Evolutionary conservation across 2,113 vertebrate genomes (phyloP), one percentile per base, ranked within the genome.

Genomic region (Macroglossus sobrinus): DNA sequence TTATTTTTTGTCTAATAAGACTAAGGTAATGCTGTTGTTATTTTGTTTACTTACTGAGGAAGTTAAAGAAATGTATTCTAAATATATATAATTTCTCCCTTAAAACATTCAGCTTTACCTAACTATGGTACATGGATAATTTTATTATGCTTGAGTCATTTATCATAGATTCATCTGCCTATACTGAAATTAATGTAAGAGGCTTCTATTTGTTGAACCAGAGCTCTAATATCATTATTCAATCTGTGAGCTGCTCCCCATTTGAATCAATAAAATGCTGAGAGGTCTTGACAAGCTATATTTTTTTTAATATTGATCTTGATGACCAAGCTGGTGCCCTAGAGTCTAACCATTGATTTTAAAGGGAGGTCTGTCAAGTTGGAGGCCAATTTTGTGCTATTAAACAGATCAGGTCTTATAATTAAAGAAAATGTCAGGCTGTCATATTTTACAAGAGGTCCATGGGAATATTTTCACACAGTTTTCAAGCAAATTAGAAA

Each of bases 291-390:
- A 97, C 97, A 98, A 97, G 94, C 92, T 96, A 5, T 93, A 98
- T 98, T 98, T 98, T 97, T 97, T 98, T 95, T 97, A 90, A 93
- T 99, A 98, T 98, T 98, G 98, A 98, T 98, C 97, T 97, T 98
- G 98, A 98, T 99, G 98, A 99, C 98, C 98, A 98, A 97, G 84
- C 94, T 98, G 97, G 97, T 98, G 98, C 98, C 98, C 98, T 98
- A 91, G 75, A 98, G 98, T 98, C 98, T 98, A 98, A 99, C 95
- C 94, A 99, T 97, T 97, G 98, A 99, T 98, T 99, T 96, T 97
- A 95, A 98, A 96, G 97, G 97, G 96, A 97, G 96, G 97, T 91
- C 92, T 98, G 97, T 98, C 98, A 98, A 97, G 59, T 86, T 96
- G 96, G 95, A 98, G 87, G 95, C 98, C 97, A 98, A 92, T 96